phyloP scores from a whole-genome alignment of 2,888 invertebrate species.

The Caenorhabditis drosophilae region DNA sequence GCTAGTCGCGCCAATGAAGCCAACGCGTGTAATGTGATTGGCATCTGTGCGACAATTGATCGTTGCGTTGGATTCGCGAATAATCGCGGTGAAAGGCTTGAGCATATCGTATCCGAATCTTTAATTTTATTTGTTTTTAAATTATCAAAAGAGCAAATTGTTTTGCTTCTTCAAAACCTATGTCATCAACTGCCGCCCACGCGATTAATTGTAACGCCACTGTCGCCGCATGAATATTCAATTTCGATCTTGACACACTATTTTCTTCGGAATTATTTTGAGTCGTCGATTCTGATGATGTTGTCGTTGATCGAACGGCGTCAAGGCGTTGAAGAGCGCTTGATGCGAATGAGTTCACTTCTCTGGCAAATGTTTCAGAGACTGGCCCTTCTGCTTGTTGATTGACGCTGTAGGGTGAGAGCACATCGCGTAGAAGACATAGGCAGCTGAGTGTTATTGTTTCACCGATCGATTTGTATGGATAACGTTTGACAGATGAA shows the following conservation, averaged over 20 bases:
- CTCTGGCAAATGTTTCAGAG: constrained; percentile 57
- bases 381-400: constrained; percentile 25
- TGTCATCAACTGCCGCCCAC: constrained; percentile 86
- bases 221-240: constrained; percentile 86
- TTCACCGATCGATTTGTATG: constrained; percentile 92
- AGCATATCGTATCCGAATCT: constrained; percentile 55
- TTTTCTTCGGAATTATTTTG: constrained; percentile 3
- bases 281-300: not conserved
- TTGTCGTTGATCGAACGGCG: not conserved
- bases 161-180: no score
- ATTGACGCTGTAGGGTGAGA: constrained; percentile 51
- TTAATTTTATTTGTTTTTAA: no score
- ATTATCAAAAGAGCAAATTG: no score
- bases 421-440: constrained; percentile 84
- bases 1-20: constrained; percentile 75
- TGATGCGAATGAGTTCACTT: constrained; percentile 31
- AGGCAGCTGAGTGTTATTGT: constrained; percentile 91
- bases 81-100: constrained; percentile 42
- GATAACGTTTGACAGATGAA: constrained; percentile 78
- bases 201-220: constrained; percentile 95
- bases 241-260: constrained; percentile 17
- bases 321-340: constrained; percentile 14
- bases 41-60: constrained; percentile 34
- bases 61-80: constrained; percentile 32
- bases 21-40: constrained; percentile 39